These are phyloP conservation scores for Agapornis roseicollis DNA, from an alignment of 2,113 vertebrate genomes.

Conservation along the genomic window DNA sequence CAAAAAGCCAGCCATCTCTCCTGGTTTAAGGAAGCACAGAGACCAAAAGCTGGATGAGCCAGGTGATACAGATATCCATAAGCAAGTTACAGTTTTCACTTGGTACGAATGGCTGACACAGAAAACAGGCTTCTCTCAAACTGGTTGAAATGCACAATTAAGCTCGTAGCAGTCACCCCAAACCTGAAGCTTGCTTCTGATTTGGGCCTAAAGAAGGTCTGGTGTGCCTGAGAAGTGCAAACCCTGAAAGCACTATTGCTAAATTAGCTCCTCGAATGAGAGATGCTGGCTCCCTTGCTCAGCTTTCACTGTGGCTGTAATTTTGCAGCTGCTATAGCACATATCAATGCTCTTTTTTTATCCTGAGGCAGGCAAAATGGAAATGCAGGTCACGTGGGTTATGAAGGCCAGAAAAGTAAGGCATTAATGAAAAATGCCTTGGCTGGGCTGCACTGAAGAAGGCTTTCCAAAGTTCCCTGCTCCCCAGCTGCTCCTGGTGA, in stretches of 20 bases:
- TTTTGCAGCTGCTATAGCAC: not conserved
- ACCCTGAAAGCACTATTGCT: not conserved
- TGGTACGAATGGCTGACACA: accelerated
- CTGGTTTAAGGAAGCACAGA: not conserved
- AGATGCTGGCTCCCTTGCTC: not conserved
- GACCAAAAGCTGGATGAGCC: not conserved
- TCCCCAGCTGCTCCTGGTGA: not conserved
- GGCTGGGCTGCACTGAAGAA: not conserved
- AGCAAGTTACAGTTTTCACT: not conserved
- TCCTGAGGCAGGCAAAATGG: conserved; percentile 3
- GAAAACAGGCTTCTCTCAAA: not conserved
- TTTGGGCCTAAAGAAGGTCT: not conserved
- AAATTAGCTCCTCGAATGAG: not conserved
- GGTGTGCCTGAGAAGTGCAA: not conserved
- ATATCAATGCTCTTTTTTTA: not conserved
- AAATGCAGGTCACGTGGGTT: not conserved
- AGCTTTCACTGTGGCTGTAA: not conserved
- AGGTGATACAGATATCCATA: not conserved
- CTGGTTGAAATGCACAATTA: not conserved
- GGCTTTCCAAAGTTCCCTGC: not conserved
- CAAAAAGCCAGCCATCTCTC: not conserved
- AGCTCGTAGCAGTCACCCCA: not conserved
- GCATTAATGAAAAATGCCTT: not conserved
- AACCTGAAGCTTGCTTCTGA: not conserved
- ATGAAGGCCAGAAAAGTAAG: not conserved